Percentiles rank a stretch among this genome's conserved stretches.
These are phyloP conservation scores for Acanthornis magna DNA, from an alignment of 2,797 vertebrate genomes.

Conservation along the genomic window DNA sequence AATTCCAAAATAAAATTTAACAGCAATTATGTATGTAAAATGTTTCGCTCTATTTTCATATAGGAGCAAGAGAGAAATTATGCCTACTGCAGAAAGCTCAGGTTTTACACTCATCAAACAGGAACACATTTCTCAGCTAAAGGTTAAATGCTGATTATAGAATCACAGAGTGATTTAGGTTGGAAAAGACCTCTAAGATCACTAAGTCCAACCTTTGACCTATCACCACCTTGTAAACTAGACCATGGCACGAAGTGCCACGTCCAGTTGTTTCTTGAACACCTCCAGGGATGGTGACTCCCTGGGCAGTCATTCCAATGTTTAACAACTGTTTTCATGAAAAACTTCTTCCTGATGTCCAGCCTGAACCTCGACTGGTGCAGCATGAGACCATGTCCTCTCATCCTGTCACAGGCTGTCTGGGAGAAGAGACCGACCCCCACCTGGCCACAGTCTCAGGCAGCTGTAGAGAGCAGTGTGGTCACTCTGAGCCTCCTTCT, in stretches of 20 bases:
- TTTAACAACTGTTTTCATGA: background rate
- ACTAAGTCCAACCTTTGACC: background rate
- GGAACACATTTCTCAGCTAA: background rate
- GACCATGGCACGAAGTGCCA: background rate
- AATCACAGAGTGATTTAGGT: background rate
- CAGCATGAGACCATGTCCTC: background rate
- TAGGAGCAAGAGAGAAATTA: background rate
- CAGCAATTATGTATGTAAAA: background rate
- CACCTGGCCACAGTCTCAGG: fast-evolving
- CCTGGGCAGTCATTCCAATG: background rate
- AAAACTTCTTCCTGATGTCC: background rate
- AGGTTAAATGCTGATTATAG: background rate
- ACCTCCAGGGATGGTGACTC: background rate
- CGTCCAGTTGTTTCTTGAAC: background rate
- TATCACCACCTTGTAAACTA: background rate
- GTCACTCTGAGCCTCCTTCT: background rate
- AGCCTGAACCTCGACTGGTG: fast-evolving
- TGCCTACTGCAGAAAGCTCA: background rate
- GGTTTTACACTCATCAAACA: background rate
- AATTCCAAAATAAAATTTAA: background rate
- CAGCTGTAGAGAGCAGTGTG: background rate
- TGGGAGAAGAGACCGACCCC: fast-evolving
- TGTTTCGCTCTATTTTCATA: background rate
- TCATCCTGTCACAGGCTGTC: fast-evolving
- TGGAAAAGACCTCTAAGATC: background rate